Base-by-base conservation (phyloP, 1,140 invertebrate species). In the Camponotus vicinus region DNA sequence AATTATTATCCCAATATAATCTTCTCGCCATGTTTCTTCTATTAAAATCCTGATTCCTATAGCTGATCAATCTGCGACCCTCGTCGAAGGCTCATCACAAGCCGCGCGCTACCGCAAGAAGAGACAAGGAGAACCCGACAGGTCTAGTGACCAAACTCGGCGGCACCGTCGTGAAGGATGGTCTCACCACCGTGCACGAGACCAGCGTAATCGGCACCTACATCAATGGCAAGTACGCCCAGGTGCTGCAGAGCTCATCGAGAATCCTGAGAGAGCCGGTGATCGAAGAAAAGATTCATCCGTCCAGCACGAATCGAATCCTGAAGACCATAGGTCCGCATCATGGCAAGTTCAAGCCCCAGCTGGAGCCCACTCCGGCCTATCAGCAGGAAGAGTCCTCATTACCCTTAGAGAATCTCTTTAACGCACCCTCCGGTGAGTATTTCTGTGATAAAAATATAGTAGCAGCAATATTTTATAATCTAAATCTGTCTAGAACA, bases 191-290 rank as follows among this genome's bases (percentile, higher is more conserved):
- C 1, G 97, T 98, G 9, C 97, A 98, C 91, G 97, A 98, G 95
- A 98, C 98, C 0, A 98, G 97, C 92, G 98, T 98, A 15, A 97
- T 98, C 90, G 98, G 98, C 4, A 98, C 98, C 7, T 98, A 97
- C 91, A 98, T 98, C 89, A 97, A 97, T 76, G 98, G 98, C 73
- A 98, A 98, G 94, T 98, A 98, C 91, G 98, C 98, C 9, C 97
- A 97, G 93, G 97, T 98, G 4, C 94, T 98, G 8, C 97, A 97
- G 89, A 97, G 97, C 90, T 97, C 97, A 1, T 97, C 97, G 0
- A 96, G 95, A 92, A 95, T 96, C 83, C 93, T 96, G 2, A 63
- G 86, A 0, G 82, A 67, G 0, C 79, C 79, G 32, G 40, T 52
- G 27, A 45, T 40, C 8, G 93, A 93, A 15, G 92, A 88, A 0